Conservation (phyloP, 2,797 vertebrate species). For the Vireo griseus region DNA sequence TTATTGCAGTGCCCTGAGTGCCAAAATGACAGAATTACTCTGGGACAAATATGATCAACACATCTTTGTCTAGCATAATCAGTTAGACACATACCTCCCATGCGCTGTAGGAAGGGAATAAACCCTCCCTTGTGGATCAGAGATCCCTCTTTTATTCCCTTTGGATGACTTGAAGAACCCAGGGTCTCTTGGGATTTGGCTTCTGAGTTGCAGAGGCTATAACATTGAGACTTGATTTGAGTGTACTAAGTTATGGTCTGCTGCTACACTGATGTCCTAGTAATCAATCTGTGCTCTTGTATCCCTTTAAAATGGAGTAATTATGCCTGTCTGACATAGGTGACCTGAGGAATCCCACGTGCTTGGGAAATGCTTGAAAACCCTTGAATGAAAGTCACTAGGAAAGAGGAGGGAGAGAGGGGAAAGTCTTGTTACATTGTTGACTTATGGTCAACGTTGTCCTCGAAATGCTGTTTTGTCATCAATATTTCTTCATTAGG, state of each 20-base stretch:
- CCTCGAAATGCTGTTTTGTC: constrained; percentile 70
- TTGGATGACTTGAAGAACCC: background rate
- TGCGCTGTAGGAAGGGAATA: background rate
- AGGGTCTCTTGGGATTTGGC: background rate
- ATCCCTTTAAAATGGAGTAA: background rate
- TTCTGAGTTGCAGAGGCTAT: background rate
- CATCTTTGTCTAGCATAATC: background rate
- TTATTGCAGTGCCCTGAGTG: background rate
- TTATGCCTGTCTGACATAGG: background rate
- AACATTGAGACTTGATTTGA: background rate
- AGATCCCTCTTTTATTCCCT: background rate
- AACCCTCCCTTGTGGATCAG: background rate
- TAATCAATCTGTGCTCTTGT: background rate
- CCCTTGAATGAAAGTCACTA: constrained; percentile 17
- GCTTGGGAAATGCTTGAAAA: constrained; percentile 22
- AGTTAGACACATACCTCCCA: background rate
- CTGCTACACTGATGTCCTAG: background rate
- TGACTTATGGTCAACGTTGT: constrained; percentile 53
- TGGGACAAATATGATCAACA: background rate
- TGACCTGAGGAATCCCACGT: background rate
- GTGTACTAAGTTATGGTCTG: background rate
- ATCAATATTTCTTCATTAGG: constrained; percentile 72
- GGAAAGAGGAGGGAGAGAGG: background rate
- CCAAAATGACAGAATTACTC: background rate
- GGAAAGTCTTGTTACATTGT: constrained; percentile 20